These are phyloP conservation scores for Apis laboriosa DNA, from an alignment of 1,140 invertebrate species.

Conservation along the genomic window DNA sequence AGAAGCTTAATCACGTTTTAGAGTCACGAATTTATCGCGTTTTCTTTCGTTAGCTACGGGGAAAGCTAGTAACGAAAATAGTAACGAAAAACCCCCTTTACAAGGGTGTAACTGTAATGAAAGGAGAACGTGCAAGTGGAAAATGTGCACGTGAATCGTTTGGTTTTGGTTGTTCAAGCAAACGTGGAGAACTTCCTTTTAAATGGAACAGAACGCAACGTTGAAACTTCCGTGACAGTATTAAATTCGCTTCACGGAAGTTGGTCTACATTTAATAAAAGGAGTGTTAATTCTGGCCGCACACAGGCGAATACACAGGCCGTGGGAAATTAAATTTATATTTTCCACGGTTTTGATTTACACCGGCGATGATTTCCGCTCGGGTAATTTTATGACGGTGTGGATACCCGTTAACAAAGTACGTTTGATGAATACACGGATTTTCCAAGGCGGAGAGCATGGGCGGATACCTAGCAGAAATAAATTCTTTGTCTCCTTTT, in stretches of 20 bases:
- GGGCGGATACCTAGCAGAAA: neutral
- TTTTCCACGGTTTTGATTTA: slow-evolving; percentile 28
- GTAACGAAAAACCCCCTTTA: neutral
- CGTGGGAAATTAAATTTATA: slow-evolving; percentile 29
- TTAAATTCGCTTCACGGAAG: slow-evolving; percentile 9
- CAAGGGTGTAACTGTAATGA: neutral
- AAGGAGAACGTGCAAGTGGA: neutral
- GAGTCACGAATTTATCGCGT: too few species aligned
- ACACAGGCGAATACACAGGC: neutral
- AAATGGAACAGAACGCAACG: slow-evolving; percentile 18
- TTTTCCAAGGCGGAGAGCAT: neutral
- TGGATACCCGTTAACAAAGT: neutral
- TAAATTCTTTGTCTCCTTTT: too few species aligned
- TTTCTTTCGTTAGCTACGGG: too few species aligned
- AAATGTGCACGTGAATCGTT: neutral
- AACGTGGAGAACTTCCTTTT: neutral
- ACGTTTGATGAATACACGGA: neutral
- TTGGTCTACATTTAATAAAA: slow-evolving; percentile 43
- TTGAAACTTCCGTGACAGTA: neutral
- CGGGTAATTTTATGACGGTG: neutral
- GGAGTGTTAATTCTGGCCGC: neutral
- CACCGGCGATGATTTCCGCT: neutral
- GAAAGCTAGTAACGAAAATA: neutral
- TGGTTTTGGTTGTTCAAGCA: neutral
- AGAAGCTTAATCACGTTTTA: neutral